These are phyloP conservation scores for Hemicentrotus pulcherrimus DNA, from an alignment of 35 echinoderm and acorn worm genomes.

Conservation along the genomic window DNA sequence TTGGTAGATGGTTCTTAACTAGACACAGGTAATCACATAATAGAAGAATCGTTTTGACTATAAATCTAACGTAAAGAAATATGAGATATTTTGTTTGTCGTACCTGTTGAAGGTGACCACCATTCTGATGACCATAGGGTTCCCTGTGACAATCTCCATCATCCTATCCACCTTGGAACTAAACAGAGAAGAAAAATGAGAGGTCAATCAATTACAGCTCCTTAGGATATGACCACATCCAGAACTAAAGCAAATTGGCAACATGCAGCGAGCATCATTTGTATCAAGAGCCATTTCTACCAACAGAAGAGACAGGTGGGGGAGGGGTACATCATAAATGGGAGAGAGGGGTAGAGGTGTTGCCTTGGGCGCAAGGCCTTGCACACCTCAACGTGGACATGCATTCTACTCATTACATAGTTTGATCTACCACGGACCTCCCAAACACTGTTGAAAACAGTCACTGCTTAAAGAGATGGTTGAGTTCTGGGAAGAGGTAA, in stretches of 20 bases:
- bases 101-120: constrained; percentile 98
- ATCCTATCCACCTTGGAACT: constrained; percentile 98
- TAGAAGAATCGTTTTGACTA: no score
- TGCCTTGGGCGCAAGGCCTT: neutral
- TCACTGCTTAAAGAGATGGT: no score
- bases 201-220: neutral
- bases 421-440: no score
- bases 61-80: neutral
- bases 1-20: no score
- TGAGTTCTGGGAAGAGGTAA: no score
- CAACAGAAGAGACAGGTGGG: neutral
- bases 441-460: no score
- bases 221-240: neutral
- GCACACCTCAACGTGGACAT: neutral
- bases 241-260: neutral
- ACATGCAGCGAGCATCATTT: neutral
- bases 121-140: constrained; percentile 99
- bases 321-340: neutral
- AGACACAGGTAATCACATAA: no score
- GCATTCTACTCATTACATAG: neutral
- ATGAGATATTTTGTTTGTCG: neutral
- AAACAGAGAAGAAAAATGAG: neutral
- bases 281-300: neutral
- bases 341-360: neutral
- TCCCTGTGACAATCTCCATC: constrained; percentile 99